These are phyloP conservation scores for Diarsia rubi DNA, from an alignment of 2,888 invertebrate genomes.

Conservation along the genomic window DNA sequence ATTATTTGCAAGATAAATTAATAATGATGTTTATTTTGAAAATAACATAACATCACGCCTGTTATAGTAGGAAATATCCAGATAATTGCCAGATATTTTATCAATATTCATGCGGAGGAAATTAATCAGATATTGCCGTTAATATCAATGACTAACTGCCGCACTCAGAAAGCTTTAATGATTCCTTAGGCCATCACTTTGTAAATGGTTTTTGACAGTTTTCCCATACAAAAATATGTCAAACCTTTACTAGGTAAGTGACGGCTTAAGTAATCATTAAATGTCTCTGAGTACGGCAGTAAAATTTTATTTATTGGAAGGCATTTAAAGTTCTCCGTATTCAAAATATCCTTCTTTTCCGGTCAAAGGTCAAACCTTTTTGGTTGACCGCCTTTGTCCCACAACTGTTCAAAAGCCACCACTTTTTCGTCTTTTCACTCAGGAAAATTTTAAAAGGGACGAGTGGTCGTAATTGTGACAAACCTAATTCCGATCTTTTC, in stretches of 20 bases:
- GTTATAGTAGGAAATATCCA: no score
- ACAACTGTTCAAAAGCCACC: background rate
- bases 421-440: background rate
- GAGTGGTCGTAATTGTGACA: conserved; percentile 1
- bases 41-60: no score
- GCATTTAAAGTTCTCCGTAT: background rate
- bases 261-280: no score
- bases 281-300: no score
- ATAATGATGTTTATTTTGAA: no score
- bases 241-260: no score
- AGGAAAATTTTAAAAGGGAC: conserved; percentile 9
- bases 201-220: no score
- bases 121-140: background rate
- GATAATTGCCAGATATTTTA: background rate
- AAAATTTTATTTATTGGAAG: background rate
- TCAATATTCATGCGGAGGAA: background rate
- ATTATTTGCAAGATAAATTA: background rate
- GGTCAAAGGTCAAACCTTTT: background rate
- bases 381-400: background rate
- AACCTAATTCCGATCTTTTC: conserved; percentile 8
- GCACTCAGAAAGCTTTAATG: no score
- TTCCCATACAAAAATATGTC: no score
- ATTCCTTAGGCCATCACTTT: no score
- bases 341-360: background rate
- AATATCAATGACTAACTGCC: background rate